Conservation (phyloP, 2,797 vertebrate species). For the Sebastes itinus region DNA sequence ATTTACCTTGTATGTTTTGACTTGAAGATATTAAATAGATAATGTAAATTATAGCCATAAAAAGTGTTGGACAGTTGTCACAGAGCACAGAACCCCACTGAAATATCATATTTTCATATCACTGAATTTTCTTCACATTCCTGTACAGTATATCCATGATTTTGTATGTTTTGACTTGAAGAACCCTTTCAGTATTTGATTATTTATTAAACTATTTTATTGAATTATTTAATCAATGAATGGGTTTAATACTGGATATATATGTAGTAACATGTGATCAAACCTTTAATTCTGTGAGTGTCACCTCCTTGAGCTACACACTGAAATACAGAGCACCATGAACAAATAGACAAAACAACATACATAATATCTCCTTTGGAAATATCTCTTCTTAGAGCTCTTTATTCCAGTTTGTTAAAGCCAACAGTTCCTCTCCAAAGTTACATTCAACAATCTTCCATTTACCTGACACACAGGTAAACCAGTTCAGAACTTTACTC, state of each 20-base stretch:
- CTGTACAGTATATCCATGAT: neutral
- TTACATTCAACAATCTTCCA: constrained; percentile 25
- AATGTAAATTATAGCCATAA: too few relatives aligned
- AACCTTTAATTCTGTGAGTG: neutral
- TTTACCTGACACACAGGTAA: constrained; percentile 38
- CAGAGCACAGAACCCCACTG: too few relatives aligned
- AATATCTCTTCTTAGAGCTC: constrained; percentile 35
- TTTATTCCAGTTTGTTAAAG: constrained; percentile 71
- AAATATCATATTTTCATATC: too few relatives aligned
- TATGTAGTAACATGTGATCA: neutral
- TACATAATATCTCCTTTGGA: neutral
- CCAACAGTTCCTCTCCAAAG: constrained; percentile 23
- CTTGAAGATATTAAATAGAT: too few relatives aligned
- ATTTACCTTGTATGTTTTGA: too few relatives aligned
- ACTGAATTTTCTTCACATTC: too few relatives aligned
- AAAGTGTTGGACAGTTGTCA: too few relatives aligned
- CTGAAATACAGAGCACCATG: neutral
- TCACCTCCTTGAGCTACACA: neutral
- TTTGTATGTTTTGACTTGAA: neutral
- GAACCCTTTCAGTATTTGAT: neutral
- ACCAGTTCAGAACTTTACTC: constrained; percentile 26
- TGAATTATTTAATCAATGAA: neutral
- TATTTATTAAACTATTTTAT: too few relatives aligned
- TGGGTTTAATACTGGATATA: neutral
- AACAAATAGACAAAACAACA: neutral